Base-by-base conservation (phyloP, 2,888 invertebrate species). In the Epinotia brunnichana region DNA sequence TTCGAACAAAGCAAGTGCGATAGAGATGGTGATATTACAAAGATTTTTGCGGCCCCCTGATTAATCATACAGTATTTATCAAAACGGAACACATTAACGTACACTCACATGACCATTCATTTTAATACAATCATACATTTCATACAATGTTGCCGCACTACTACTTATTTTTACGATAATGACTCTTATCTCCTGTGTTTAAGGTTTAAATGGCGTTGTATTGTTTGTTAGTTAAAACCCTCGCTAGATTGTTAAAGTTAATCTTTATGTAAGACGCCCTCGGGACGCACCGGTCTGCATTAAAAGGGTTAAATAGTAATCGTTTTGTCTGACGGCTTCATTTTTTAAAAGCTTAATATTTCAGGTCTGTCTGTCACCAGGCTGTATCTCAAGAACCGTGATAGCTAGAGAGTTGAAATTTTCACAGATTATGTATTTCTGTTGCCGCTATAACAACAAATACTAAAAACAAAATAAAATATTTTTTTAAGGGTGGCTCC, bases 301-400 rank as follows among this genome's bases (percentile, higher is more conserved):
- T 63, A 69, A 67, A 67, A 57, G 63, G 73, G 68, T 73, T 61
- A 67, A 71, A 66, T 60, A 48, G 61, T 62, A 72, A 72, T 72
- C 48, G 56, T 21, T 57, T 15, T 13, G 17, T 3, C 62, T 15
- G 24, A 29, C 10, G 41, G 19, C 29, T 19, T 10, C 41, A 70
- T 61, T 67, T 72, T 70, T 60, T 53, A 60, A 51, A 66, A 24
- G 10, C 66, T 48, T 3, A 51, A 29, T 15, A 19, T n/a, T n/a
- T n/a, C n/a, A n/a, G n/a, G n/a, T 9, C n/a, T 51, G n/a, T n/a
- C n/a, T n/a, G n/a, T n/a, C n/a, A n/a, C n/a, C n/a, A n/a, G n/a
- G n/a, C n/a, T n/a, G n/a, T n/a, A n/a, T n/a, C n/a, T n/a, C n/a
- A n/a, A n/a, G n/a, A n/a, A n/a, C n/a, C n/a, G n/a, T n/a, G n/a